Evolutionary conservation across 2,797 vertebrate species (phyloP), one percentile per base, ranked within the genome.

Genomic region (Pseudochromis fuscus): DNA sequence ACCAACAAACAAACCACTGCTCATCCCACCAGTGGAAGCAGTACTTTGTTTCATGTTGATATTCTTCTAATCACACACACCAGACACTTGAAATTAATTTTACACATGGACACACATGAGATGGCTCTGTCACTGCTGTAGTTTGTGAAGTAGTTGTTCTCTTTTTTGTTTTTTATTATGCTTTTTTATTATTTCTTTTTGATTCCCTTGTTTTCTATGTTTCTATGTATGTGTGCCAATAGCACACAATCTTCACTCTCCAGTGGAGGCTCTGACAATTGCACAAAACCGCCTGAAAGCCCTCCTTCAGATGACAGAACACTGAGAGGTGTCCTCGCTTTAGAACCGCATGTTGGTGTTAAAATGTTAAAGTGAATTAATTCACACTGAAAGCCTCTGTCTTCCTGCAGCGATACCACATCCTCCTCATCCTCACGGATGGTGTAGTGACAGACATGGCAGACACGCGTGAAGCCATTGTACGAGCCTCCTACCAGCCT

Each of bases 381-480:
- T 56, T 66, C 30, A 31, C 37, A 56, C 55, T 88, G 57, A 79
- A 67, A 56, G 46, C 61, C 72, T 49, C 77, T 58, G 50, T 81
- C 52, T 63, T 83, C 52, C 85, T 67, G 0, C 94, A 97, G 97
- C 94, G 95, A 85, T 98, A 97, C 87, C 96, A 96, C 93, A 96
- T 98, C 88, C 94, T 98, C 84, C 95, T 98, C 81, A 97, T 98
- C 91, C 96, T 98, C 72, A 98, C 96, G 0, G 97, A 98, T 0
- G 96, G 97, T 0, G 96, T 98, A 56, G 96, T 98, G 82, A 98
- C 96, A 0, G 96, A 98, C 91, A 98, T 98, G 96, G 96, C 96
- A 0, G 96, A 97, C 91, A 96, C 96, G 0, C 94, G 96, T 57
- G 97, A 98, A 89, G 96, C 97, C 87, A 97, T 98, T 2, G 96